These are phyloP conservation scores for Xenus cinereus DNA, from an alignment of 2,113 vertebrate species.

Conservation along the genomic window DNA sequence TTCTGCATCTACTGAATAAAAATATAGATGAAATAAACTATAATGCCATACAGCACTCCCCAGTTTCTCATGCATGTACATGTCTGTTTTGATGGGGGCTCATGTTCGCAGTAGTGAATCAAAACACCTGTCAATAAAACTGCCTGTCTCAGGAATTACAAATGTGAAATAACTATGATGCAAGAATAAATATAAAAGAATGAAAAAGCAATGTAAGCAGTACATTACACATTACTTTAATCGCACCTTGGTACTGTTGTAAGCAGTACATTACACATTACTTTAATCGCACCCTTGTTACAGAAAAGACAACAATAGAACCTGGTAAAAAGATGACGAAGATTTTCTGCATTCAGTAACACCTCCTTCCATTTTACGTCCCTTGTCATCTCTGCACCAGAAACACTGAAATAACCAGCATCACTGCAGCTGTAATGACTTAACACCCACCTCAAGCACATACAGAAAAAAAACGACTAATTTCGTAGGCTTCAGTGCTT, in stretches of 20 bases:
- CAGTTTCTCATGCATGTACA: not conserved
- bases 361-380: constrained; percentile 24
- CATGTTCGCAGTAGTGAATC: not conserved
- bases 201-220: not conserved
- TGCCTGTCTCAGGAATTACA: constrained; percentile 16
- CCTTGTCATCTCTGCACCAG: constrained; percentile 22
- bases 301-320: constrained; percentile 2
- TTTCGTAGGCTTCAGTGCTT: constrained; percentile 48
- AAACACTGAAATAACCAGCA: not conserved
- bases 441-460: constrained; percentile 42
- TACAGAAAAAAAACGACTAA: not conserved
- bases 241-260: no score
- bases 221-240: not conserved
- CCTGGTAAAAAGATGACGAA: not conserved
- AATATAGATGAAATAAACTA: not conserved
- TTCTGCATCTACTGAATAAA: no score
- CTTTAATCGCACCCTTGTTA: not conserved
- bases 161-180: not conserved
- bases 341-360: not conserved
- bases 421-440: constrained; percentile 55
- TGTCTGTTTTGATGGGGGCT: not conserved
- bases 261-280: not conserved
- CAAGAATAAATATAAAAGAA: not conserved
- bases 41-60: not conserved
- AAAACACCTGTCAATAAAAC: not conserved